A percentile compares a stretch with the other conserved stretches of the same genome.
Conservation (phyloP, 1,140 invertebrate species). For the Pogonomyrmex barbatus region DNA sequence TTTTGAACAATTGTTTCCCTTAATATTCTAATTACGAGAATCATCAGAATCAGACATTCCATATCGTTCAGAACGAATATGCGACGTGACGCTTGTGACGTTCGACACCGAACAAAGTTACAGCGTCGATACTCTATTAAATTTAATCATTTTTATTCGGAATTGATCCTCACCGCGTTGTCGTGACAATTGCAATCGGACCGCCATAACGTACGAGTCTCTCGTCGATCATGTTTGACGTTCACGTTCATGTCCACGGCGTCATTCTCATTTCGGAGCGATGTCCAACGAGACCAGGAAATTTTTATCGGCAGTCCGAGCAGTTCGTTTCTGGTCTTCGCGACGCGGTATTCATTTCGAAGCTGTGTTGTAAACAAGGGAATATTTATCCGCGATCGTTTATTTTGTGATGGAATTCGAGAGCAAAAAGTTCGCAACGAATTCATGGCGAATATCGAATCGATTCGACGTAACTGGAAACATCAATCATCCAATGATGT, state of each 20-base stretch:
- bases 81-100: not conserved
- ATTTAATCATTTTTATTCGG: slow-evolving; percentile 10
- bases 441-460: not conserved
- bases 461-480: not conserved
- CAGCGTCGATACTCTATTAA: slow-evolving; percentile 16
- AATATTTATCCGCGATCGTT: not conserved
- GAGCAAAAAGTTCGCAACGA: too few relatives aligned
- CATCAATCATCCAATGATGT: not conserved
- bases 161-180: slow-evolving; percentile 5
- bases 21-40: not conserved
- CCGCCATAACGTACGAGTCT: not conserved
- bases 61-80: too few relatives aligned
- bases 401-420: not conserved
- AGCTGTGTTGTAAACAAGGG: not conserved
- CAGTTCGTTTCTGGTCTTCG: not conserved
- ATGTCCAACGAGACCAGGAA: slow-evolving; percentile 21
- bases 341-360: slow-evolving; percentile 7
- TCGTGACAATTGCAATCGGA: slow-evolving; percentile 21
- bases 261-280: slow-evolving; percentile 21
- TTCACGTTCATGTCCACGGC: slow-evolving; percentile 3
- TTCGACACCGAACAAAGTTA: not conserved
- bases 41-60: too few relatives aligned
- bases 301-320: slow-evolving; percentile 10
- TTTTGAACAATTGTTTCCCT: not conserved
- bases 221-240: slow-evolving; percentile 25